Base-by-base conservation (phyloP, 2,797 vertebrate species). In the Chlorospingus flavigularis region DNA sequence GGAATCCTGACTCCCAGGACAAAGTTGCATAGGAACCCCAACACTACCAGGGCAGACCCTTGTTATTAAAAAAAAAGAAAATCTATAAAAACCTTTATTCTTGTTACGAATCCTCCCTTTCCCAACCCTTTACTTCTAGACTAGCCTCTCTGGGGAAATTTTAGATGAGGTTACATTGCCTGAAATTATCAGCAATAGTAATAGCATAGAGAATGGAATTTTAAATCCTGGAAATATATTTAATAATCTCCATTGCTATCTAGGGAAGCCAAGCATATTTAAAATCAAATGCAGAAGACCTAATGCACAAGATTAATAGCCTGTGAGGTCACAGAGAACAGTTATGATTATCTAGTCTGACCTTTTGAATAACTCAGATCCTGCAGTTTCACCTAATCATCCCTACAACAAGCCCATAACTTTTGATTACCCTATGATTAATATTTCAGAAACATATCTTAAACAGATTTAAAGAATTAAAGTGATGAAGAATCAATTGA, bases 301-400 rank as follows among this genome's bases (percentile, higher is more conserved):
- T 65, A 77, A 88, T 86, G 71, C 13, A 63, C 57, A 95, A 87
- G 83, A 94, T 76, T 28, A 92, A 91, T 82, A 91, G 51, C 43
- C 61, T 81, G 35, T 93, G 85, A 93, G 89, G 89, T 91, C 82
- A 93, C 5, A 6, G 40, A 89, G 54, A 71, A 73, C 62, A 62
- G 72, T 39, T 78, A 80, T 50, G 81, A 91, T 93, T 88, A 94
- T 83, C 54, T 88, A 75, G 35, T 90, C 50, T 91, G 88, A 89
- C 93, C 91, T 96, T 94, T 79, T 65, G 58, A 88, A 83, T 90
- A 92, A 89, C 81, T 87, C 77, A 47, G 35, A 92, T 71, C 30
- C 58, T 90, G 78, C 58, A 77, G 78, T 92, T 92, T 85, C 75
- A 75, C 72, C 71, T 89, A 92, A 92, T 95, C 58, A 70, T 89